A percentile compares a stretch with the other conserved stretches of the same genome.
Evolutionary conservation across 1,140 invertebrate genomes (phyloP).

Genomic region (Drosophila triauraria): DNA sequence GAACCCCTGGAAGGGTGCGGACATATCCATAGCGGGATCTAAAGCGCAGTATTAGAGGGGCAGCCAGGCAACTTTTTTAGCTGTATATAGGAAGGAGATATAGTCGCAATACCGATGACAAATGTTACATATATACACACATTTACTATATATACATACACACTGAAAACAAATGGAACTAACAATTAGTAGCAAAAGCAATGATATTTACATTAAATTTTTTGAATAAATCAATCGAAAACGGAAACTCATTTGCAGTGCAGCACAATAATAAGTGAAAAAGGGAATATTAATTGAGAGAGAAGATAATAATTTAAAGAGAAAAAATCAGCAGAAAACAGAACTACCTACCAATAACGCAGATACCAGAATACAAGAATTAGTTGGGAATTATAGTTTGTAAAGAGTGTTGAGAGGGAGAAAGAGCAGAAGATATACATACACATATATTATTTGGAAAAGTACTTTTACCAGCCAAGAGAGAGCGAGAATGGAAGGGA

Average conservation of each 20-base stretch:
- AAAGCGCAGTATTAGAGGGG: conserved; percentile 33
- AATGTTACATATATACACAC: conserved; percentile 44
- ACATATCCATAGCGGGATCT: conserved; percentile 44
- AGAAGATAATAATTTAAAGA: conserved; percentile 36
- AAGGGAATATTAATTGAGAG: conserved; percentile 1
- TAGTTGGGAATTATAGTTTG: conserved; percentile 34
- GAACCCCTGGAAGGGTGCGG: conserved; percentile 3
- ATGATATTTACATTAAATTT: conserved; percentile 67
- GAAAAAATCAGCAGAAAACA: conserved; percentile 24
- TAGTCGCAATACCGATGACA: conserved; percentile 14
- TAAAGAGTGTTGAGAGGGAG: conserved; percentile 15
- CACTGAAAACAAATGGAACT: background rate
- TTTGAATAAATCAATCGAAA: conserved; percentile 65
- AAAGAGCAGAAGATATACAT: background rate
- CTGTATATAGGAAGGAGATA: conserved; percentile 33
- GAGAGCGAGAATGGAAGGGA: conserved; percentile 8
- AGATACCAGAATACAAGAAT: conserved; percentile 20
- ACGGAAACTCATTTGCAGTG: conserved; percentile 76
- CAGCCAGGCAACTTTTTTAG: conserved; percentile 23
- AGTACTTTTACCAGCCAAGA: conserved; percentile 22
- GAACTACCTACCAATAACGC: conserved; percentile 39
- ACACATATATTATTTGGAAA: conserved; percentile 21
- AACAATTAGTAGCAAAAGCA: conserved; percentile 52
- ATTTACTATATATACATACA: conserved; percentile 30
- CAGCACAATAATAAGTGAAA: conserved; percentile 75